phyloP scores from a whole-genome alignment of 2,888 invertebrate genomes.

The Carpatolechia fugitivella region DNA sequence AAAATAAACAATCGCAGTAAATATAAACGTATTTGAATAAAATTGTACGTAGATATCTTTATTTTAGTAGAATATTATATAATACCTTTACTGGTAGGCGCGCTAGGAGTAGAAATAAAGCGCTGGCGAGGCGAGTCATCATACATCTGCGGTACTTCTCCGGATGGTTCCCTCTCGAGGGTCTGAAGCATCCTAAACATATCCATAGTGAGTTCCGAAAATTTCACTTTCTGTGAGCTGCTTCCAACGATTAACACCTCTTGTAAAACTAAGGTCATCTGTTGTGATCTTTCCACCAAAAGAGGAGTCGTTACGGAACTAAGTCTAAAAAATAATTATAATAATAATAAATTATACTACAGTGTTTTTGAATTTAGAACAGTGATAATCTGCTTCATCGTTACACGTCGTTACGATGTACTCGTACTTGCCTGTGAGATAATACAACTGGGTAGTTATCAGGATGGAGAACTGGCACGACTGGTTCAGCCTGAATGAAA shows the following conservation, averaged over 20 bases:
- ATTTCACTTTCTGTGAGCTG: slow-evolving; percentile 95
- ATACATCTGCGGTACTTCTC: slow-evolving; percentile 85
- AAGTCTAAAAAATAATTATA: slow-evolving; percentile 76
- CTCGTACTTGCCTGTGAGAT: slow-evolving; percentile 87
- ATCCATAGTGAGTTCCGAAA: slow-evolving; percentile 97
- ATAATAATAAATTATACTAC: too few relatives aligned
- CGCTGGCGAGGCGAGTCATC: slow-evolving; percentile 70
- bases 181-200: slow-evolving; percentile 99
- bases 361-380: too few relatives aligned
- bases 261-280: slow-evolving; percentile 92
- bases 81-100: slow-evolving; percentile 51
- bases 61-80: too few relatives aligned
- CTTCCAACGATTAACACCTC: slow-evolving; percentile 97
- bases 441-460: slow-evolving; percentile 92
- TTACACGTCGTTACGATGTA: too few relatives aligned
- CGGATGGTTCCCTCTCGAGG: slow-evolving; percentile 93
- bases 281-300: slow-evolving; percentile 91
- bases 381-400: too few relatives aligned
- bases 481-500: slow-evolving; percentile 95
- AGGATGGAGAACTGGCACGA: slow-evolving; percentile 92
- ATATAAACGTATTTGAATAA: too few relatives aligned
- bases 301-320: slow-evolving; percentile 92
- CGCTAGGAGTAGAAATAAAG: slow-evolving; percentile 71
- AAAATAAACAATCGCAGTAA: too few relatives aligned
- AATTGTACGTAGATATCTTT: too few relatives aligned